phyloP scores from a whole-genome alignment of 2,113 vertebrate genomes.

The Zosterops borbonicus region DNA sequence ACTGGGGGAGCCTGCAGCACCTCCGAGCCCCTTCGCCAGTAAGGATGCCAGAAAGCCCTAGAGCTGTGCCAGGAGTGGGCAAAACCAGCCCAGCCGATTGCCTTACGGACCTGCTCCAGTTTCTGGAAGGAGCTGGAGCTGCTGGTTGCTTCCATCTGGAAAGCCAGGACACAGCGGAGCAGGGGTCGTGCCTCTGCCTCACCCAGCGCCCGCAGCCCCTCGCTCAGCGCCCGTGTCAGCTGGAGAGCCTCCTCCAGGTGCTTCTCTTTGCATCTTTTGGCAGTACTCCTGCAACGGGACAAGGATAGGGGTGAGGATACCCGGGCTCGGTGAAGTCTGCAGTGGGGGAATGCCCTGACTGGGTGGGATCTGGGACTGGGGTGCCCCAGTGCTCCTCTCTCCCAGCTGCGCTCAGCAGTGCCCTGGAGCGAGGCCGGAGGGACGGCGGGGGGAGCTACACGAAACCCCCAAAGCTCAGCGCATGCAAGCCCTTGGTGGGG shows the following conservation, averaged over 20 bases:
- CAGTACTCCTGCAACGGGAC: conserved; percentile 58
- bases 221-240: conserved; percentile 60
- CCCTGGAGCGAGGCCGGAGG: background rate
- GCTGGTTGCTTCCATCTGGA: conserved; percentile 76
- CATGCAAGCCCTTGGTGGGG: background rate
- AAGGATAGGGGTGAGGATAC: background rate
- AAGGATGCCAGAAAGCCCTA: background rate
- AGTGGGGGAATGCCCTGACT: too few relatives aligned
- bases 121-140: conserved; percentile 82
- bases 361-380: fast-evolving
- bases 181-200: conserved; percentile 63
- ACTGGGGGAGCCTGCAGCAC: background rate
- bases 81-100: fast-evolving
- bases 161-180: conserved; percentile 75
- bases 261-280: conserved; percentile 81
- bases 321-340: fast-evolving
- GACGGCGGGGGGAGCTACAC: background rate
- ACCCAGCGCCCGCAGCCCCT: conserved; percentile 43
- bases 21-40: background rate
- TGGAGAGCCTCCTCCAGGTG: conserved; percentile 80
- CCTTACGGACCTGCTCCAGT: conserved; percentile 78
- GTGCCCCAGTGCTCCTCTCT: background rate
- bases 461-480: background rate
- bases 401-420: background rate
- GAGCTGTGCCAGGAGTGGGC: background rate